phyloP scores from a whole-genome alignment of 2,113 vertebrate genomes.

The Petrocephalus zakoni region DNA sequence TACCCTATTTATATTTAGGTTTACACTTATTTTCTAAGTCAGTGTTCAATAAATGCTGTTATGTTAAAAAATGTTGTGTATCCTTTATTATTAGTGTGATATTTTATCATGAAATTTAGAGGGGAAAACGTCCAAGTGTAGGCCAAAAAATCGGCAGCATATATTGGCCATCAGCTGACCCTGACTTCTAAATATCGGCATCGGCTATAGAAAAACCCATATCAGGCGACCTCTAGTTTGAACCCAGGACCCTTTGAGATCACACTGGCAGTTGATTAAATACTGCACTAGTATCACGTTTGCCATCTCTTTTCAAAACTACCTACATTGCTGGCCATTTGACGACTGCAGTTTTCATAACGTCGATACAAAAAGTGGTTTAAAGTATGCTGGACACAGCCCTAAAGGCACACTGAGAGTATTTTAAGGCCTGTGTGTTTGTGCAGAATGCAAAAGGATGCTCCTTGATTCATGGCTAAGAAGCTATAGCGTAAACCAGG shows the following conservation, averaged over 20 bases:
- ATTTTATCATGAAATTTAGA: too few species aligned
- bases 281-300: background rate
- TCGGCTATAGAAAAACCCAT: too few species aligned
- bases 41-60: too few species aligned
- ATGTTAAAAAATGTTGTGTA: too few species aligned
- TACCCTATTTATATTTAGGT: too few species aligned
- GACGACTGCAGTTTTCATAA: background rate
- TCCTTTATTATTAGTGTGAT: too few species aligned
- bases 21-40: too few species aligned
- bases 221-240: background rate
- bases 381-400: background rate
- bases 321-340: background rate
- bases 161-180: too few species aligned
- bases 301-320: background rate
- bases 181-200: too few species aligned
- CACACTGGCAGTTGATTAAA: background rate
- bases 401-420: background rate
- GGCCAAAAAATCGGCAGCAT: too few species aligned
- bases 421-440: background rate
- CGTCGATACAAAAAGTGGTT: background rate
- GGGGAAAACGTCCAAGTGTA: too few species aligned
- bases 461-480: background rate
- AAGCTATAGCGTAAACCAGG: background rate
- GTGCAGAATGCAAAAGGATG: background rate
- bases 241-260: background rate